Evolutionary conservation across 2,113 vertebrate genomes (phyloP).

Genomic region (Sinocyclocheilus grahami): DNA sequence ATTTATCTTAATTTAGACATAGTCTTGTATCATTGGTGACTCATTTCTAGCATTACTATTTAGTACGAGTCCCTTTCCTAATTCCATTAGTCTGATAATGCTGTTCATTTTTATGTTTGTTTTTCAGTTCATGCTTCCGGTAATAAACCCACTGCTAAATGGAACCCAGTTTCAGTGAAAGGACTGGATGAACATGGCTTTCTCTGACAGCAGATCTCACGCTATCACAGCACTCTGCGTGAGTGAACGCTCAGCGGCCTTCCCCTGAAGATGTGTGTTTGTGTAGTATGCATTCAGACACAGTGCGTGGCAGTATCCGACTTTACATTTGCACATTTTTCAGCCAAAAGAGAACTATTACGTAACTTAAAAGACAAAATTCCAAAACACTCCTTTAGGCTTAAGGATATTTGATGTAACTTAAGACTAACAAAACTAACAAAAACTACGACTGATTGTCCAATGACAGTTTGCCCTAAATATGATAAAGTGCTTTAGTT

Average conservation of each 20-base stretch:
- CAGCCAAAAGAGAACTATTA: slow-evolving; percentile 47
- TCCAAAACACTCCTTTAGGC: neutral
- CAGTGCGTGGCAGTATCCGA: slow-evolving; percentile 55
- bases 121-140: slow-evolving; percentile 65
- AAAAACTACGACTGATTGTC: neutral
- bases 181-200: slow-evolving; percentile 77
- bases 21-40: neutral
- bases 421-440: neutral
- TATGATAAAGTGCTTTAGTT: neutral
- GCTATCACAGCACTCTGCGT: too few species aligned
- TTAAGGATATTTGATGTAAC: neutral
- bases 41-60: neutral
- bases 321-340: slow-evolving; percentile 64
- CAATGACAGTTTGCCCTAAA: neutral
- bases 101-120: neutral
- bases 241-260: neutral
- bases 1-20: too few species aligned
- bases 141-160: slow-evolving; percentile 72
- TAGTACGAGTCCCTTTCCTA: neutral
- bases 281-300: slow-evolving; percentile 26
- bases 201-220: slow-evolving; percentile 61
- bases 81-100: neutral
- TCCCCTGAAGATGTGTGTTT: neutral
- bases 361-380: neutral
- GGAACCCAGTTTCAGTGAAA: slow-evolving; percentile 76